A percentile compares a stretch with the other conserved stretches of the same genome.
Evolutionary conservation across 1,140 invertebrate species (phyloP).

Genomic region (Vollenhovia emeryi): DNA sequence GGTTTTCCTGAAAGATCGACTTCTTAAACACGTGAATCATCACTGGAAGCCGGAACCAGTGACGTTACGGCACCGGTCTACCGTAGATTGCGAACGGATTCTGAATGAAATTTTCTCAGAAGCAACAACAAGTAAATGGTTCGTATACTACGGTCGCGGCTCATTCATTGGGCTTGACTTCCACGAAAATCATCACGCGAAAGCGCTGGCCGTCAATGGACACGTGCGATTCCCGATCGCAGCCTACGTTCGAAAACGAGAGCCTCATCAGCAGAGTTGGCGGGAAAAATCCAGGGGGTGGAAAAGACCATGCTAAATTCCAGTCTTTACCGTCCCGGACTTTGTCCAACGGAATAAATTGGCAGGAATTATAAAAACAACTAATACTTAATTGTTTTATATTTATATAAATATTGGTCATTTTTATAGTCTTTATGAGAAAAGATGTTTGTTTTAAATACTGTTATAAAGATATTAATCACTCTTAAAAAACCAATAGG

Average conservation of each 20-base stretch:
- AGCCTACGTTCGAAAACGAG: background rate
- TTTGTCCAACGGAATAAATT: too few relatives aligned
- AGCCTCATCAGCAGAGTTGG: too few relatives aligned
- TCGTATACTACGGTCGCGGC: slow-evolving; percentile 1
- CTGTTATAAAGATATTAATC: too few relatives aligned
- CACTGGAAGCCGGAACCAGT: slow-evolving; percentile 67
- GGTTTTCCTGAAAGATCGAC: slow-evolving; percentile 61
- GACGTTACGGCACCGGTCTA: slow-evolving; percentile 1
- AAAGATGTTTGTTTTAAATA: too few relatives aligned
- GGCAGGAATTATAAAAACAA: too few relatives aligned
- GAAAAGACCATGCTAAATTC: too few relatives aligned
- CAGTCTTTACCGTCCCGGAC: too few relatives aligned
- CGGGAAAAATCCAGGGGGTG: too few relatives aligned
- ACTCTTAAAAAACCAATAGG: too few relatives aligned
- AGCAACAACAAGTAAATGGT: slow-evolving; percentile 26
- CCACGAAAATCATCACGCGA: slow-evolving; percentile 50
- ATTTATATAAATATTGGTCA: too few relatives aligned
- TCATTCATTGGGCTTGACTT: slow-evolving; percentile 54
- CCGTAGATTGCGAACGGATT: slow-evolving; percentile 56
- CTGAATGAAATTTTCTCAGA: slow-evolving; percentile 73
- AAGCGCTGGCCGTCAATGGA: background rate
- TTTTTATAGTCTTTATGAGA: too few relatives aligned
- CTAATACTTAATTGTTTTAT: too few relatives aligned
- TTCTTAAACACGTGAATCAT: slow-evolving; percentile 66
- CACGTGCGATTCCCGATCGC: background rate